phyloP scores from a whole-genome alignment of 2,113 vertebrate genomes.

The Boulengeromyrus knoepffleri region DNA sequence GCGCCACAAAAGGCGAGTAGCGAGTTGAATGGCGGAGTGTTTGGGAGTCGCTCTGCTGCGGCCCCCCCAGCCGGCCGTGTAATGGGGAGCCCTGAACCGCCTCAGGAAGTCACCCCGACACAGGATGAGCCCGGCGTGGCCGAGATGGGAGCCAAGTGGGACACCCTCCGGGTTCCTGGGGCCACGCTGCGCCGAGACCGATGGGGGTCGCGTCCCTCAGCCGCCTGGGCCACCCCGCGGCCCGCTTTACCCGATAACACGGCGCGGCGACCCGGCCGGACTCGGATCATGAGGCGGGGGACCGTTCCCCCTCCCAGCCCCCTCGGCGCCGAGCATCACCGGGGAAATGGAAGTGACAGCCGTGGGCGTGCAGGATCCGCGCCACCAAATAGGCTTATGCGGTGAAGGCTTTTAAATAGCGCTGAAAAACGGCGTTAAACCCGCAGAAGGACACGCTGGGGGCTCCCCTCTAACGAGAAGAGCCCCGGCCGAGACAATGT shows the following conservation, averaged over 20 bases:
- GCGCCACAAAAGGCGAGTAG: slow-evolving; percentile 23
- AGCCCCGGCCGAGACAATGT: neutral
- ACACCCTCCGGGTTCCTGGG: slow-evolving; percentile 23
- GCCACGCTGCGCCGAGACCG: slow-evolving; percentile 26
- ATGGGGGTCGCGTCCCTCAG: slow-evolving; percentile 37
- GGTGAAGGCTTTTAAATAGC: slow-evolving; percentile 25
- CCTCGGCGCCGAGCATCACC: neutral
- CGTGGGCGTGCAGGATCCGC: slow-evolving; percentile 1
- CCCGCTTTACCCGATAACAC: neutral
- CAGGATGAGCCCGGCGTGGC: slow-evolving; percentile 25
- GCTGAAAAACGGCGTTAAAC: slow-evolving; percentile 9
- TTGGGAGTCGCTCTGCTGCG: slow-evolving; percentile 25
- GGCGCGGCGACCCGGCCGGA: neutral
- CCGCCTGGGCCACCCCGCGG: neutral
- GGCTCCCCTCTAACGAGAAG: neutral
- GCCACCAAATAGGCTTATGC: slow-evolving; percentile 28
- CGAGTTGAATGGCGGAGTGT: slow-evolving; percentile 28
- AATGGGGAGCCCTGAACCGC: slow-evolving; percentile 24
- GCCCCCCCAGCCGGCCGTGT: slow-evolving; percentile 26
- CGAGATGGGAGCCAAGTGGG: slow-evolving; percentile 18
- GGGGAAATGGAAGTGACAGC: slow-evolving; percentile 38
- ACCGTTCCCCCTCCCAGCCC: neutral
- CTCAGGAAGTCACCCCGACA: slow-evolving; percentile 16
- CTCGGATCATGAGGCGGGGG: neutral
- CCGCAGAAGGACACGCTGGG: neutral